Base-by-base conservation (phyloP, 2,888 invertebrate genomes). In the Drosophila ustulata region DNA sequence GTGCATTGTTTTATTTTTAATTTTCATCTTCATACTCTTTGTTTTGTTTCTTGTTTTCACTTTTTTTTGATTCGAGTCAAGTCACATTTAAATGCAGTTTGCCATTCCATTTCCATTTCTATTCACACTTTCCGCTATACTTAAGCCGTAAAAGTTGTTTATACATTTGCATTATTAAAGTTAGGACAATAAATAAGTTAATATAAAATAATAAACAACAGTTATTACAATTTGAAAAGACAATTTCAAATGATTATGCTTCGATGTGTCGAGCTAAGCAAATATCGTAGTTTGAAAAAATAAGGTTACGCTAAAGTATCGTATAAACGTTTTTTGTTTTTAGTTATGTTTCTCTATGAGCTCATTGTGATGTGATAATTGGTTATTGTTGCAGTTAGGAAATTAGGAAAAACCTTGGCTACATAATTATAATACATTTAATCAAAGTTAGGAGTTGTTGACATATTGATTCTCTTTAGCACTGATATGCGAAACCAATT, bases 101-200 rank as follows among this genome's bases (percentile, higher is more conserved):
- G 62, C 62, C 78, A 46, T 72, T 78, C 78, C 86, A 86, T 84
- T 82, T 70, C 37, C 26, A 26, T 64, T 65, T 81, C 68, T 65
- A 56, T 65, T 62, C 70, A 78, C 74, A 64, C 65, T 51, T 83
- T 78, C 78, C 65, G 75, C 86, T 82, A 71, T 71, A 62, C 89
- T 88, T 89, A 85, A 73, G 85, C 79, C 82, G 65, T 88, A 71
- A 85, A 79, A 71, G 84, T 74, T 82, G 76, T 84, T 89, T 84
- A 84, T 82, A 85, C 89, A 85, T 73, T 73, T 76, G 71, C 69
- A 64, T 56, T 84, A 66, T 72, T 89, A 87, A 73, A 88, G 82
- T 82, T 88, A 89, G 83, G 83, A 78, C 86, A 86, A 88, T 89
- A 89, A 89, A 86, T 89, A 89, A 76, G 80, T 85, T 70, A 89